Evolutionary conservation across 2,888 invertebrate species (phyloP).

Genomic region (Amorpha juglandis): DNA sequence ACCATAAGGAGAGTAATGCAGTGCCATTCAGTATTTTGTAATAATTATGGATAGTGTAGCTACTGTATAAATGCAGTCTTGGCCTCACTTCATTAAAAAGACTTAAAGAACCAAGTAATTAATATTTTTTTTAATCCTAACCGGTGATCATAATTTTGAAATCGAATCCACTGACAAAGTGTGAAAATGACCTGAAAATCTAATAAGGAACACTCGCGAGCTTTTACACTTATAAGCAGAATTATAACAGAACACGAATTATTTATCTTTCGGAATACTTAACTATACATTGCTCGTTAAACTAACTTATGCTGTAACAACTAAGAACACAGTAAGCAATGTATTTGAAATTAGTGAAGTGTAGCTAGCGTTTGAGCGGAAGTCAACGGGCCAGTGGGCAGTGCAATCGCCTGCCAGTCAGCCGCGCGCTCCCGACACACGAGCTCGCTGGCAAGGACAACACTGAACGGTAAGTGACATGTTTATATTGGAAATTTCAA

Average conservation of each 20-base stretch:
- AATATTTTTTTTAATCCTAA: no score
- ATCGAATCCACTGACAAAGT: neutral
- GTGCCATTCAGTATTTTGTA: no score
- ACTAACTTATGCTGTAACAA: neutral
- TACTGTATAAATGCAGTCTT: no score
- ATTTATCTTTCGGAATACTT: neutral
- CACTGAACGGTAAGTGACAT: slow-evolving; percentile 36
- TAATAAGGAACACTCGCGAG: neutral
- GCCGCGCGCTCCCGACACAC: slow-evolving; percentile 46
- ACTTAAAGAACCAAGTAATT: no score
- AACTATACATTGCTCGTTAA: slow-evolving; percentile 6
- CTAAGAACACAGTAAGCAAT: neutral
- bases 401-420: slow-evolving; percentile 38
- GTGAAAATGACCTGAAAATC: neutral
- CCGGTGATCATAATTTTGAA: no score
- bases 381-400: neutral
- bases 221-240: slow-evolving; percentile 3
- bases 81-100: no score
- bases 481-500: neutral
- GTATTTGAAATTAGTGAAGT: neutral
- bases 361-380: neutral
- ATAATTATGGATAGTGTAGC: no score
- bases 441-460: slow-evolving; percentile 31
- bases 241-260: neutral
- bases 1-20: no score